Evolutionary conservation across 2,113 vertebrate genomes (phyloP), one percentile per base, ranked within the genome.

Genomic region (Microtus pennsylvanicus): DNA sequence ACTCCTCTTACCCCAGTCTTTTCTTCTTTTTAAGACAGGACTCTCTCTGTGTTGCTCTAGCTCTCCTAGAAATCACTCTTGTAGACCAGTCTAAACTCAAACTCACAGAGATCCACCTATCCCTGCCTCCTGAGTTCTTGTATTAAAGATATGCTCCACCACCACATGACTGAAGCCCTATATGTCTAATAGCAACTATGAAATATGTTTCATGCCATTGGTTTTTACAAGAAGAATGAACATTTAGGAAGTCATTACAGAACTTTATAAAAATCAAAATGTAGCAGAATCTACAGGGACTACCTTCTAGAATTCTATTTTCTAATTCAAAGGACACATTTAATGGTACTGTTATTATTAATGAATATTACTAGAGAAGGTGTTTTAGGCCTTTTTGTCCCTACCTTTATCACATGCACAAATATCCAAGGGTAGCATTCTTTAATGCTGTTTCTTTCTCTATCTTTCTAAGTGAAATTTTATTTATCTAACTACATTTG

Each of bases 181-280:
- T 24, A 52, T 92, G 77, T 87, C 47, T 80, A 76, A 91, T 47
- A 74, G 35, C 58, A 52, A 91, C 81, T 78, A 52, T 92, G 52
- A 95, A 77, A 47, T 45, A 35, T 21, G 19, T 22, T 30, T 9
- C 50, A 72, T 14, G n/a, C 13, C 58, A 75, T 72, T 93, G 21
- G 67, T 88, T 93, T 93, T 91, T 93, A 74, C 24, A 58, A 69
- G 45, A 75, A 3, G 55, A 94, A 90, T 24, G 45, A 65, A 85
- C 96, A 89, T 92, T 87, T 47, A 67, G 45, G 13, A 63, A 91
- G 74, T 35, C 14, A n/a, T 77, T 50, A 80, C 28, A 61, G 24
- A 78, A 45, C 13, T 85, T 47, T n/a, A 8, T 80, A n/a, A 94
- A 95, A 95, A 92, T 96, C 50, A 91, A 93, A 96, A 89, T 30